These are phyloP conservation scores for Parnassius smintheus DNA, from an alignment of 2,888 invertebrate species.

Conservation along the genomic window DNA sequence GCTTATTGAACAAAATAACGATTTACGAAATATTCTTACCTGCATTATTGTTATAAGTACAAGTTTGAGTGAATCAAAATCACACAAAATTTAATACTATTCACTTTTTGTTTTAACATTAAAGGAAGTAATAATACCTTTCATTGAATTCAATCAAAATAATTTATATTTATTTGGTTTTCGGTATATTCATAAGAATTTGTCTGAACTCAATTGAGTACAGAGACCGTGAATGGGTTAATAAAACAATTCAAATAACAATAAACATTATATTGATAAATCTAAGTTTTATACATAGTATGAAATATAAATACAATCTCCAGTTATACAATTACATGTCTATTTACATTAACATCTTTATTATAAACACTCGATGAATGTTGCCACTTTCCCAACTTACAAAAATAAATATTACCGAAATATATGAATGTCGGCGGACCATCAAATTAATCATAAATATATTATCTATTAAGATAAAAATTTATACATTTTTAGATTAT, in stretches of 20 bases:
- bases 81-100: no score
- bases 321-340: conserved; percentile 50
- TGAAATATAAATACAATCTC: conserved; percentile 72
- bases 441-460: conserved; percentile 1
- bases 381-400: conserved; percentile 12
- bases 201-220: no score
- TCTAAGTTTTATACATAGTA: conserved; percentile 63
- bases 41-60: no score
- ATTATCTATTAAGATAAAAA: conserved; percentile 5
- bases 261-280: conserved; percentile 73
- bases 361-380: conserved; percentile 9
- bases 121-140: no score
- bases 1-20: no score
- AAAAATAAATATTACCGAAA: conserved; percentile 10
- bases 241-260: conserved; percentile 53
- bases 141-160: no score
- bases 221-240: neutral
- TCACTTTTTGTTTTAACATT: no score
- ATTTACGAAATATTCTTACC: no score
- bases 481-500: conserved; percentile 17
- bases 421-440: conserved; percentile 15
- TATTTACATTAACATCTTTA: conserved; percentile 52
- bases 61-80: no score
- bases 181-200: no score
- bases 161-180: neutral